Conservation (phyloP, 2,888 invertebrate genomes). For the Phanerotoma sp. region DNA sequence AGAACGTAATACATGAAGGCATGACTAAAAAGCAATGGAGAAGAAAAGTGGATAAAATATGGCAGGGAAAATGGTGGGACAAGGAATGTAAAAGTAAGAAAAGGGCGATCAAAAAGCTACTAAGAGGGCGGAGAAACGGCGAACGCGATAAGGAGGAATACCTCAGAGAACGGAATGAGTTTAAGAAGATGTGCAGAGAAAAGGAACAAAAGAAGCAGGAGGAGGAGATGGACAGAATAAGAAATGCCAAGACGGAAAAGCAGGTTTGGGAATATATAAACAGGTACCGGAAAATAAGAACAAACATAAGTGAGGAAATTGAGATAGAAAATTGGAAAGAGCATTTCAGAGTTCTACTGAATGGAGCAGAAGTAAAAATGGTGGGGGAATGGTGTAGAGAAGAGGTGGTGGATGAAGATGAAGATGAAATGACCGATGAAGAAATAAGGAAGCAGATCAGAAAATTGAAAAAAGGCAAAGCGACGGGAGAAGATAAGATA, state of each 20-base stretch:
- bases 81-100: slow-evolving; percentile 5
- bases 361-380: slow-evolving; percentile 6
- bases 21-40: neutral
- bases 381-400: neutral
- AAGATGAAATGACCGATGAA: neutral
- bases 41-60: neutral
- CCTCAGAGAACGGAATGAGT: slow-evolving; percentile 2
- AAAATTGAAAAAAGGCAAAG: slow-evolving; percentile 16
- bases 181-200: slow-evolving; percentile 1
- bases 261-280: slow-evolving; percentile 14
- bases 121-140: neutral
- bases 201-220: slow-evolving; percentile 8
- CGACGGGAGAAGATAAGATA: slow-evolving; percentile 11
- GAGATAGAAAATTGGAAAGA: neutral
- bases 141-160: slow-evolving; percentile 4
- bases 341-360: too few relatives aligned
- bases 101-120: neutral
- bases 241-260: slow-evolving; percentile 8
- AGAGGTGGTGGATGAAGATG: neutral
- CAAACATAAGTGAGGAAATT: neutral
- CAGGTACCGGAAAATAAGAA: slow-evolving; percentile 6
- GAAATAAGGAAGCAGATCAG: slow-evolving; percentile 5
- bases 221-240: slow-evolving; percentile 4
- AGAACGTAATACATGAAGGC: neutral
- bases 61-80: slow-evolving; percentile 11